Evolutionary conservation across 2,888 invertebrate species (phyloP), one percentile per base, ranked within the genome.

Genomic region (Phaedon cochleariae): DNA sequence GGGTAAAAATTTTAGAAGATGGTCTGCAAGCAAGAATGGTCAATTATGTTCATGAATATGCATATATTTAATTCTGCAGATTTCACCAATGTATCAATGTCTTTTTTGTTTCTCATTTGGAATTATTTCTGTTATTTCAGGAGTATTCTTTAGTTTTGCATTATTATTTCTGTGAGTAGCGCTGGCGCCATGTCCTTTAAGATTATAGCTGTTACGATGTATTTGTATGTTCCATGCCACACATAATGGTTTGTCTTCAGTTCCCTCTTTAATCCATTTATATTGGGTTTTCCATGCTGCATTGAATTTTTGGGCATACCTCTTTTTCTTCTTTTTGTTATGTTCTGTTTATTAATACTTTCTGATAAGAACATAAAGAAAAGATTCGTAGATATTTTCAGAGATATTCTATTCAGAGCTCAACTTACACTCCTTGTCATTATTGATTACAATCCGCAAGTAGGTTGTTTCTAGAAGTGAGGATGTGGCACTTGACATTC

Each of bases 1-100:
- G 22, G 22, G 21, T 10, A 51, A 10, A 12, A 20, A 20, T 5
- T 48, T 48, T 2, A 0, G 12, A 18, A 51, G 22, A 18, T 62
- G 55, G 10, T 55, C 62, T 7, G 29, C 45, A 6, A 62, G 48
- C 15, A 62, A 26, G 22, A 55, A 62, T 17, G 62, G 55, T 22
- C 48, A 54, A 46, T 62, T 62, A 48, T 55, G 62, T 21, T 62
- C 62, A 29, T 54, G 54, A 62, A 62, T 5, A 48, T 15, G 34
- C 54, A 54, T 29, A 62, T 37, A 17, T 62, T 62, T 31, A 55
- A 17, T 54, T 62, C 62, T 29, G 54, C 62, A 6, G 1, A 12
- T 29, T 62, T 62, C 10, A 55, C 62, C 9, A 51, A 18, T 49
- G 15, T 15, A 4, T 51, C 10, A 7, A 18, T 51, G 20, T 51